These are phyloP conservation scores for Trididemnum miniatum DNA, from an alignment of 23 tunicate species.

Conservation along the genomic window DNA sequence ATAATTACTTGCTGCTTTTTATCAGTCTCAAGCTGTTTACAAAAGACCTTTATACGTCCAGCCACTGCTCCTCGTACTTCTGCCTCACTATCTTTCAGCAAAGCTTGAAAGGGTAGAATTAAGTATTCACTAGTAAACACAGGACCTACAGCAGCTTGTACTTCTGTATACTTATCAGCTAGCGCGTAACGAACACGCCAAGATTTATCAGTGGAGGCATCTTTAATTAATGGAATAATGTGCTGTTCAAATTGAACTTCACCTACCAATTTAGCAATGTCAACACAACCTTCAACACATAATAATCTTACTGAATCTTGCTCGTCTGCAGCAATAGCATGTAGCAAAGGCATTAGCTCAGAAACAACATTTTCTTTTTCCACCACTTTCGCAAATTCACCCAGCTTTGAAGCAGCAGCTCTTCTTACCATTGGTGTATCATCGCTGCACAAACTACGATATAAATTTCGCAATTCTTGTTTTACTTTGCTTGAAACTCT, in stretches of 20 bases:
- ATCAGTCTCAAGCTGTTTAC: conserved; percentile 68
- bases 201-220: conserved; percentile 89
- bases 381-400: conserved; percentile 90
- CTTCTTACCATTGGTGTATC: conserved; percentile 99
- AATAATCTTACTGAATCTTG: conserved; percentile 95
- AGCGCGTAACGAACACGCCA: conserved; percentile 96
- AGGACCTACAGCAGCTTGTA: conserved; percentile 86
- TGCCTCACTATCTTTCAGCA: conserved; percentile 95
- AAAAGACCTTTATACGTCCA: conserved; percentile 76
- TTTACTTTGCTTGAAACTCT: conserved; percentile 59
- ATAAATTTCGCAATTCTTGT: conserved; percentile 69
- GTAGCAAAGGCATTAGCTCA: conserved; percentile 85
- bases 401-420: conserved; percentile 96
- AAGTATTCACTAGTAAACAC: conserved; percentile 65
- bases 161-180: conserved; percentile 77
- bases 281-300: conserved; percentile 90
- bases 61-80: conserved; percentile 98
- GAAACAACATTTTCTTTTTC: conserved; percentile 74
- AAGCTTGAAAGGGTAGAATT: conserved; percentile 81
- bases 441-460: conserved; percentile 83
- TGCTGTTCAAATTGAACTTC: conserved; percentile 87
- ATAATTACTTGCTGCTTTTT: conserved; percentile 75
- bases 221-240: conserved; percentile 63
- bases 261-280: conserved; percentile 64
- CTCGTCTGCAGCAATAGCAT: conserved; percentile 80